Evolutionary conservation across 2,888 invertebrate genomes (phyloP).

Genomic region (Itoplectis maculator): DNA sequence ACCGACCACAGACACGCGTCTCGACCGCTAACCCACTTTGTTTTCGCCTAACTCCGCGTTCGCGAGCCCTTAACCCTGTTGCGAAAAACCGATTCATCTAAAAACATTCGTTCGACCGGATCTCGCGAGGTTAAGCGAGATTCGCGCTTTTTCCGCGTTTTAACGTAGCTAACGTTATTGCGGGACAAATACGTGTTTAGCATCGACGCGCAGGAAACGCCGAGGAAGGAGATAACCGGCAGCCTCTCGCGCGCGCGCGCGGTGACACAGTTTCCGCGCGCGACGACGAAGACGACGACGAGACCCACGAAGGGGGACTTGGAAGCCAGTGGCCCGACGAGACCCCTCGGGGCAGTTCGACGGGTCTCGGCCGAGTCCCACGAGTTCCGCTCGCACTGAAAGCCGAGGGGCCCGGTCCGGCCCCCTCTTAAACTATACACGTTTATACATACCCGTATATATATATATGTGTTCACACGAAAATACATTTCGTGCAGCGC

Average conservation of each 20-base stretch:
- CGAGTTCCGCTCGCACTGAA: slow-evolving; percentile 12
- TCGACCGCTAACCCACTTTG: neutral
- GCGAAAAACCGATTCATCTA: too few species aligned
- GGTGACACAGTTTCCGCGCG: slow-evolving; percentile 72
- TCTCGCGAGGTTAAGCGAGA: neutral
- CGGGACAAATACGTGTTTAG: slow-evolving; percentile 10
- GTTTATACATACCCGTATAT: neutral
- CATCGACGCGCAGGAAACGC: slow-evolving; percentile 4
- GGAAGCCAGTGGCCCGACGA: slow-evolving; percentile 39
- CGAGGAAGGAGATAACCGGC: slow-evolving; percentile 29
- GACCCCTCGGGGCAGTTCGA: slow-evolving; percentile 56
- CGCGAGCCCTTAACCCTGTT: neutral
- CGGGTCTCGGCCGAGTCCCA: slow-evolving; percentile 8
- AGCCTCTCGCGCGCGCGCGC: too few species aligned
- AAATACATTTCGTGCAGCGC: slow-evolving; percentile 4
- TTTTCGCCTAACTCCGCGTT: neutral
- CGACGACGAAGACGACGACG: slow-evolving; percentile 36
- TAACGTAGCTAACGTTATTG: neutral
- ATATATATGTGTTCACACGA: neutral
- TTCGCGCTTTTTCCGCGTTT: neutral
- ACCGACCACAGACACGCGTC: neutral
- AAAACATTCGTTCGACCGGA: too few species aligned
- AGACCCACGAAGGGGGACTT: slow-evolving; percentile 10
- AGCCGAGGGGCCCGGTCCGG: neutral
- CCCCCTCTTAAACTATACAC: slow-evolving; percentile 12